Conservation (phyloP, 2,888 invertebrate genomes). For the Meiosimyza decipiens region DNA sequence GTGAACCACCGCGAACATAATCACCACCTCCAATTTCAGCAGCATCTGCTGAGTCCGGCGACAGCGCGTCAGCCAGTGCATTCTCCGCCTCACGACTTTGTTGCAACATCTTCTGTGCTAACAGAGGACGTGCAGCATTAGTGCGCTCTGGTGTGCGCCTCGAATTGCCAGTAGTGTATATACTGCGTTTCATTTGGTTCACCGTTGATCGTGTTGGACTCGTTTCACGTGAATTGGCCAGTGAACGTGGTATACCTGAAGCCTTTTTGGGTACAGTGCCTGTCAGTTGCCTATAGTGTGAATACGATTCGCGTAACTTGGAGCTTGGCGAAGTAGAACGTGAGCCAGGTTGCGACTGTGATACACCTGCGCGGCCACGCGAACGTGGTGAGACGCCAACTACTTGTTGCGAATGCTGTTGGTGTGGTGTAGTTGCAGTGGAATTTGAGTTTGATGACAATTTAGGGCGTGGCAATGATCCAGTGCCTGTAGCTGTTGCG, state of each 20-base stretch:
- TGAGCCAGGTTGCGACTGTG: constrained; percentile 95
- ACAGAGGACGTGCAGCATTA: constrained; percentile 71
- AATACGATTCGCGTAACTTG: constrained; percentile 75
- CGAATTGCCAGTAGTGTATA: constrained; percentile 56
- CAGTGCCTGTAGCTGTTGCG: constrained; percentile 44
- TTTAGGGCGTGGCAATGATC: constrained; percentile 56
- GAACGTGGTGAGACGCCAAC: constrained; percentile 62
- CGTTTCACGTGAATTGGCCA: constrained; percentile 77
- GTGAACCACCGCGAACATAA: constrained; percentile 50
- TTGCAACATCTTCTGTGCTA: constrained; percentile 85
- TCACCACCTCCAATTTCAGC: constrained; percentile 47
- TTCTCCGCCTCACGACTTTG: constrained; percentile 90
- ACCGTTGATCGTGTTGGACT: constrained; percentile 72
- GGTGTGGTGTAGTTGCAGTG: constrained; percentile 66
- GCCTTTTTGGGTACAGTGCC: constrained; percentile 73
- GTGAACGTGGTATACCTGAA: constrained; percentile 78
- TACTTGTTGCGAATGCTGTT: constrained; percentile 55
- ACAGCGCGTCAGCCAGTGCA: constrained; percentile 78
- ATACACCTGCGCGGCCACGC: constrained; percentile 80
- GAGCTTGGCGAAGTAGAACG: constrained; percentile 94
- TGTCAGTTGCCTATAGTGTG: constrained; percentile 61
- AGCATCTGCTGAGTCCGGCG: constrained; percentile 46
- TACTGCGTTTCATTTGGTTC: constrained; percentile 58
- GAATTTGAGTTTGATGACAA: constrained; percentile 74
- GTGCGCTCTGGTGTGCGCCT: constrained; percentile 69